Percentiles rank a stretch among this genome's conserved stretches.
phyloP scores from a whole-genome alignment of 2,797 vertebrate genomes.

The Acrossocheilus wenchowensis region DNA sequence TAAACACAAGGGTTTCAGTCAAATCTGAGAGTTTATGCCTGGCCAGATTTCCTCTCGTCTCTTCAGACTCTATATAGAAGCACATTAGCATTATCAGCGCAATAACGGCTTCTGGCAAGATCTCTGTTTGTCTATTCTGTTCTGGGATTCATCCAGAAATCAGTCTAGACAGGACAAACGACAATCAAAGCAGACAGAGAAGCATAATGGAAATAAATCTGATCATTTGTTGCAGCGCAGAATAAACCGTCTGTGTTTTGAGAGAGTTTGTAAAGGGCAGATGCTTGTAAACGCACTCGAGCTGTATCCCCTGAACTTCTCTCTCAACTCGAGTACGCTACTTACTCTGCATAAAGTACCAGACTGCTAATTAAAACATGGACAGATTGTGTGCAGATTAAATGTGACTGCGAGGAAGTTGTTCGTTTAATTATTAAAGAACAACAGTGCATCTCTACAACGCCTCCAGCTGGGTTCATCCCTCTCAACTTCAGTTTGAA shows the following conservation, averaged over 20 bases:
- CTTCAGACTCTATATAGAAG: constrained; percentile 8
- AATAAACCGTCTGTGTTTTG: constrained; percentile 20
- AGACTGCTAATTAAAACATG: background rate
- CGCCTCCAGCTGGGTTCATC: background rate
- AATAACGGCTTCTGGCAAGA: constrained; percentile 37
- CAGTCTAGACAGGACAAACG: constrained; percentile 23
- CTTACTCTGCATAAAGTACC: background rate
- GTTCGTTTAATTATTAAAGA: background rate
- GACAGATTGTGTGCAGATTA: background rate
- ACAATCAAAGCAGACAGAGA: constrained; percentile 20
- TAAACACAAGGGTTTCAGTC: constrained; percentile 5
- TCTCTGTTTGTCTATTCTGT: constrained; percentile 20
- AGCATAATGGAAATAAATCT: constrained; percentile 46
- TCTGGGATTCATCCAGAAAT: constrained; percentile 40
- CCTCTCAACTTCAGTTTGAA: background rate
- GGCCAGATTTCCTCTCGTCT: background rate
- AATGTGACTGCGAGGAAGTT: background rate
- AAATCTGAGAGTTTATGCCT: background rate
- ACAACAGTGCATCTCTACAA: background rate
- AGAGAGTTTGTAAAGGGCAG: constrained; percentile 15
- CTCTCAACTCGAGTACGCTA: background rate
- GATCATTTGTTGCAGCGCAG: constrained; percentile 39
- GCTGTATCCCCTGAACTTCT: constrained; percentile 7
- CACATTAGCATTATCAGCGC: constrained; percentile 37
- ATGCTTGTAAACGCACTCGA: constrained; percentile 2